Evolutionary conservation across 2,888 invertebrate genomes (phyloP).

Genomic region (Erebia aethiops): DNA sequence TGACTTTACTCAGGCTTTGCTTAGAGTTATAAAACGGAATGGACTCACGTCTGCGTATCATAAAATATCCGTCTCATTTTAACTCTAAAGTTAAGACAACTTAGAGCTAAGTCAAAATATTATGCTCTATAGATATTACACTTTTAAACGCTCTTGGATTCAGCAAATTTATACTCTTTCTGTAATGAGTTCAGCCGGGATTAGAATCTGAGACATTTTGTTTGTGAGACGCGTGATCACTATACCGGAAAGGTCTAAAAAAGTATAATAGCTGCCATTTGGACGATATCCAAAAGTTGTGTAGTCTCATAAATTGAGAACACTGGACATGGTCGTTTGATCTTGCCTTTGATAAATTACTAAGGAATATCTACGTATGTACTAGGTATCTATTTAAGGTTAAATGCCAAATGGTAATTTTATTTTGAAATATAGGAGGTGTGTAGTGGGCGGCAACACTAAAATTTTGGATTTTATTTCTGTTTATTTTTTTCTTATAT

Average conservation of each 20-base stretch:
- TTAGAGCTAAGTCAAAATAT: background rate
- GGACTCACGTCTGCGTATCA: too few species aligned
- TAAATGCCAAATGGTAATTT: background rate
- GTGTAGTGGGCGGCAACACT: too few species aligned
- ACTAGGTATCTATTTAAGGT: conserved; percentile 1
- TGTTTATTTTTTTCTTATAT: too few species aligned
- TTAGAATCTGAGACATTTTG: background rate
- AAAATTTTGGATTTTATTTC: too few species aligned
- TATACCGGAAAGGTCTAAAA: conserved; percentile 14
- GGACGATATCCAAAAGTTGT: conserved; percentile 31
- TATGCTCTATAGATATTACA: background rate
- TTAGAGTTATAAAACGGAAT: too few species aligned
- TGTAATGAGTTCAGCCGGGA: background rate
- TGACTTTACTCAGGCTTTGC: too few species aligned
- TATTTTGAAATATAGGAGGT: background rate
- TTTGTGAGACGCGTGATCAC: background rate
- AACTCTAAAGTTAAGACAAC: too few species aligned
- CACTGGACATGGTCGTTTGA: conserved; percentile 17
- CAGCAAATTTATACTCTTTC: too few species aligned
- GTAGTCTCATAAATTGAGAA: conserved; percentile 26
- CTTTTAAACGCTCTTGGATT: too few species aligned
- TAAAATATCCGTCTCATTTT: too few species aligned
- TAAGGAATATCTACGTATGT: too few species aligned
- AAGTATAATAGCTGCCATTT: conserved; percentile 18
- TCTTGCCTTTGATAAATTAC: conserved; percentile 20